phyloP scores from a whole-genome alignment of 2,797 vertebrate species.

The Cyprinodon diabolis region DNA sequence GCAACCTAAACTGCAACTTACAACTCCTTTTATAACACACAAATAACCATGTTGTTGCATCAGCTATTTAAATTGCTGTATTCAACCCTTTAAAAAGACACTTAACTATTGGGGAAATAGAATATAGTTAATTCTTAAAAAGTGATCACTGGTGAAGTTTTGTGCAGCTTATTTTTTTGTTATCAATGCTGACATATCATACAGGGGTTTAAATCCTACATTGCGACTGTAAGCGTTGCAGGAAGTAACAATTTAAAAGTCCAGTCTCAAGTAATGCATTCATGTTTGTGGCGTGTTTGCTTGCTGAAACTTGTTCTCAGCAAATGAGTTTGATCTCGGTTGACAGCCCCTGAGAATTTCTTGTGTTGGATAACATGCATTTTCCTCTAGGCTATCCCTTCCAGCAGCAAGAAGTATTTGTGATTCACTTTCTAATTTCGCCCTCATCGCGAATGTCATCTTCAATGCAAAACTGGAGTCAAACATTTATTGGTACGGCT shows the following conservation, averaged over 20 bases:
- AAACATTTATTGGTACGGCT: slow-evolving; percentile 42
- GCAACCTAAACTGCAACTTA: background rate
- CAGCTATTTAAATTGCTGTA: background rate
- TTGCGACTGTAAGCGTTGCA: slow-evolving; percentile 18
- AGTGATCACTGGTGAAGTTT: background rate
- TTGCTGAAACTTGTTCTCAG: slow-evolving; percentile 63
- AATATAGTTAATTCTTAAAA: background rate
- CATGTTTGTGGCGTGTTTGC: slow-evolving; percentile 52
- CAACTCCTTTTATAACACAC: background rate
- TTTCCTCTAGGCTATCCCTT: slow-evolving; percentile 67
- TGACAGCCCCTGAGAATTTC: slow-evolving; percentile 77
- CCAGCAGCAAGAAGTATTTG: slow-evolving; percentile 62
- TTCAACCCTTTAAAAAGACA: background rate
- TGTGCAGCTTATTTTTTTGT: background rate
- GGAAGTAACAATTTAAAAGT: slow-evolving; percentile 34
- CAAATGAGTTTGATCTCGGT: slow-evolving; percentile 77
- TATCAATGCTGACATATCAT: slow-evolving; percentile 8
- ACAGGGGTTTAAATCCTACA: slow-evolving; percentile 12
- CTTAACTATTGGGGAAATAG: background rate
- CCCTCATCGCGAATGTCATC: slow-evolving; percentile 68
- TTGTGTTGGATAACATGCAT: slow-evolving; percentile 72
- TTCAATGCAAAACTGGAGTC: slow-evolving; percentile 60
- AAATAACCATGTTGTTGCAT: background rate
- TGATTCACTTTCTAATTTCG: slow-evolving; percentile 71
- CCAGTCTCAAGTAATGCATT: slow-evolving; percentile 45